These are phyloP conservation scores for Hemaris fuciformis DNA, from an alignment of 2,888 invertebrate species.

Conservation along the genomic window DNA sequence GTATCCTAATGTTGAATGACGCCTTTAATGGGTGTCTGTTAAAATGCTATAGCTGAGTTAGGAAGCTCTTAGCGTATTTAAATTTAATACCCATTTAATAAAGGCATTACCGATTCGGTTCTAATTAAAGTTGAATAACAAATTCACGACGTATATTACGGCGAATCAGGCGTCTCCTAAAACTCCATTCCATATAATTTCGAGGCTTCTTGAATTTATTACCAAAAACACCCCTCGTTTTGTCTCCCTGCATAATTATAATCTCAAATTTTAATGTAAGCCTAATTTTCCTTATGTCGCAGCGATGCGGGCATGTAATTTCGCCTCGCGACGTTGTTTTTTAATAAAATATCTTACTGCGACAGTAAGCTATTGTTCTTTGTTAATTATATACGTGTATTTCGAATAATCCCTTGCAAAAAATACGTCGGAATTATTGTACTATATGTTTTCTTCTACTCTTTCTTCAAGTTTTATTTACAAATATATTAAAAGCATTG, in stretches of 20 bases:
- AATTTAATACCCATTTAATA: no score
- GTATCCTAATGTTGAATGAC: no score
- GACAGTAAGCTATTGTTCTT: not conserved
- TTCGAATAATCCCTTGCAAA: no score
- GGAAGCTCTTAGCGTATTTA: no score
- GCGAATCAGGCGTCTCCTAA: not conserved
- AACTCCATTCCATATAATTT: not conserved
- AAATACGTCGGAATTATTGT: no score
- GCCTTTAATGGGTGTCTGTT: no score
- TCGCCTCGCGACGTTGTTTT: not conserved
- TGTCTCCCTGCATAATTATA: constrained; percentile 11
- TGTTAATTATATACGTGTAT: no score
- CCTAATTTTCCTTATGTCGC: constrained; percentile 5
- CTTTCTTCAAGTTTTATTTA: no score
- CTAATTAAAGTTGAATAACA: not conserved
- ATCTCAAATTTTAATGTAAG: constrained; percentile 10
- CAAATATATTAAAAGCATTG: no score
- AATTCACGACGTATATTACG: not conserved
- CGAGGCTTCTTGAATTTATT: constrained; percentile 6
- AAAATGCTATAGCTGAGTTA: no score
- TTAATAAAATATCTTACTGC: not conserved
- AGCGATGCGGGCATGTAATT: not conserved
- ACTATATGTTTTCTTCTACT: no score
- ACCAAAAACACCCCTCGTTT: not conserved
- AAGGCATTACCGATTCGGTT: not conserved